phyloP scores from a whole-genome alignment of 2,113 vertebrate genomes.

The Oryzias woworae region DNA sequence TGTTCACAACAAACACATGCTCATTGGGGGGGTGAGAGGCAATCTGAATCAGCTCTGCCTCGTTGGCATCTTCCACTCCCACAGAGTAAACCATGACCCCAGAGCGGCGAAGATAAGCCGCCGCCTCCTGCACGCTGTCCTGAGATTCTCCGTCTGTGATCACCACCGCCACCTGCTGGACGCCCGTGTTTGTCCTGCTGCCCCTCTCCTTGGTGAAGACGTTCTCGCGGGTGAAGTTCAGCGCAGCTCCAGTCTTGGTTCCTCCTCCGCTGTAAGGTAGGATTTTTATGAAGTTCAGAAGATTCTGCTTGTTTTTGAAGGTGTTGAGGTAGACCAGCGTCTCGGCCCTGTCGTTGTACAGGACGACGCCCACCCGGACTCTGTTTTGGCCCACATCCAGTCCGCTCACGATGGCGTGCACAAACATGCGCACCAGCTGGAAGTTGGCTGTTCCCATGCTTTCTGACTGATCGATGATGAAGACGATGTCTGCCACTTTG shows the following conservation, averaged over 20 bases:
- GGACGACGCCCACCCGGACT: conserved; percentile 79
- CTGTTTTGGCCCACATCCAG: conserved; percentile 54
- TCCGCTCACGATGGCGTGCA: conserved; percentile 73
- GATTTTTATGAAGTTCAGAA: conserved; percentile 79
- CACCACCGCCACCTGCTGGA: conserved; percentile 82
- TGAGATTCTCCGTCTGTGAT: conserved; percentile 79
- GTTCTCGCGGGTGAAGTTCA: conserved; percentile 69
- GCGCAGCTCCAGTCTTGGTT: conserved; percentile 71
- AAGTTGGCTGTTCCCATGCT: conserved; percentile 67
- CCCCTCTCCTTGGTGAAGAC: conserved; percentile 71
- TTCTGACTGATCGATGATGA: conserved; percentile 82
- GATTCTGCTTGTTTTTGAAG: conserved; percentile 65
- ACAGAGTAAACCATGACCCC: conserved; percentile 78
- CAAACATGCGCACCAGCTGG: conserved; percentile 74
- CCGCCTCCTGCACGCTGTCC: conserved; percentile 68
- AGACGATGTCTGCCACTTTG: conserved; percentile 79
- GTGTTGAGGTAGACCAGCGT: conserved; percentile 76
- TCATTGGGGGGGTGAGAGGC: conserved; percentile 76
- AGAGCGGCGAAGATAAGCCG: conserved; percentile 64
- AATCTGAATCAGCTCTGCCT: conserved; percentile 67
- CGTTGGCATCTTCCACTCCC: conserved; percentile 69
- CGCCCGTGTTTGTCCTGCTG: conserved; percentile 64
- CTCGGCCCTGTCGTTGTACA: conserved; percentile 63
- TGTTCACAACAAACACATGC: conserved; percentile 71
- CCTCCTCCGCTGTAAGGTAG: conserved; percentile 74